A percentile compares a stretch with the other conserved stretches of the same genome.
These are phyloP conservation scores for Leucosticte australis DNA, from an alignment of 2,113 vertebrate species.

Conservation along the genomic window DNA sequence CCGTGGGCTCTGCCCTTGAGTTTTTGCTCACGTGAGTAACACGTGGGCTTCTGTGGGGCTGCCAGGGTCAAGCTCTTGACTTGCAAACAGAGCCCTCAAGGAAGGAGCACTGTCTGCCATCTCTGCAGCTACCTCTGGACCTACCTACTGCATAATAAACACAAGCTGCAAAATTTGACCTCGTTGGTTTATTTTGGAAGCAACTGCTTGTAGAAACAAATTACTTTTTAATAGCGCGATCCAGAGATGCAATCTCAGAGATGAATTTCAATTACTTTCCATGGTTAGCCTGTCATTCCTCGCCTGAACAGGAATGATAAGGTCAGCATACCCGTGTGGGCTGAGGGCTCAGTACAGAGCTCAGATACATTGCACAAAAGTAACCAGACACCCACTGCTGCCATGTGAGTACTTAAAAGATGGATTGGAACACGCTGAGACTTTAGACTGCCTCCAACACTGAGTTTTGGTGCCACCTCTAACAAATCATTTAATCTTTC, in stretches of 20 bases:
- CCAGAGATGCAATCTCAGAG: constrained; percentile 35
- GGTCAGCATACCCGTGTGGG: background rate
- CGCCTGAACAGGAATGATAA: constrained; percentile 28
- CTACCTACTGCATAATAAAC: background rate
- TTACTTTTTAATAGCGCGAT: constrained; percentile 3
- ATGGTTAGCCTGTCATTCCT: constrained; percentile 41
- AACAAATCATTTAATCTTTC: background rate
- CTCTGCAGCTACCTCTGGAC: background rate
- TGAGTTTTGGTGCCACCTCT: background rate
- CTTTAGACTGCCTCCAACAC: background rate
- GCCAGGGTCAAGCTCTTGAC: background rate
- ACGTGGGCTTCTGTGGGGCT: background rate
- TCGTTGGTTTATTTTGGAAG: constrained; percentile 3
- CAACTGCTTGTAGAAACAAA: constrained; percentile 47
- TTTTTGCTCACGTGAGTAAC: background rate
- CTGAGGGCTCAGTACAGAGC: background rate
- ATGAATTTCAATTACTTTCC: constrained; percentile 52
- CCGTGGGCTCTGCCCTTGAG: background rate
- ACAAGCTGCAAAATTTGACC: background rate
- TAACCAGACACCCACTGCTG: background rate
- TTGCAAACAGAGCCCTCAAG: background rate
- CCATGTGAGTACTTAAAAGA: background rate
- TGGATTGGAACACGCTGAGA: background rate
- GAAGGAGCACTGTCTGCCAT: background rate
- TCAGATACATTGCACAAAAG: background rate